A percentile compares a stretch with the other conserved stretches of the same genome.
Conservation (phyloP, 2,797 vertebrate genomes). For the Etheostoma perlongum region DNA sequence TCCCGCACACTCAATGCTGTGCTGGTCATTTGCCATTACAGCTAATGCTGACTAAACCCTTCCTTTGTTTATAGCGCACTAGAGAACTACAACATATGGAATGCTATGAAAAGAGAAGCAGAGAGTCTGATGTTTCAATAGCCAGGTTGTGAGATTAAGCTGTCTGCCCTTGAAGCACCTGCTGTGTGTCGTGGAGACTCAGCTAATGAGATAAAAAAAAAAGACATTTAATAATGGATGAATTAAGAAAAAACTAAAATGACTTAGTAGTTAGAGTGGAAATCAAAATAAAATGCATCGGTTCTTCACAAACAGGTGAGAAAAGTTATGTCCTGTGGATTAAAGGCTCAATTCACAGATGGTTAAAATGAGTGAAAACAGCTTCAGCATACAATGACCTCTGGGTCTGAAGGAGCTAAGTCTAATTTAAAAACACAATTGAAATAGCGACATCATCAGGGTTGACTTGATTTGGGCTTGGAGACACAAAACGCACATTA, state of each 20-base stretch:
- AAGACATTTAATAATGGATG: conserved; percentile 45
- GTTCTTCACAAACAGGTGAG: not conserved
- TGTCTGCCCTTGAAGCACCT: conserved; percentile 19
- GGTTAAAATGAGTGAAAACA: not conserved
- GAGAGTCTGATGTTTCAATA: conserved; percentile 33
- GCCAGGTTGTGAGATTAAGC: conserved; percentile 26
- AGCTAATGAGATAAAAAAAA: conserved; percentile 46
- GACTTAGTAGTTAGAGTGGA: not conserved
- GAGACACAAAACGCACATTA: not conserved
- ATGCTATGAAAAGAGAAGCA: not conserved
- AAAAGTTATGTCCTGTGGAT: not conserved
- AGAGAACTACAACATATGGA: not conserved
- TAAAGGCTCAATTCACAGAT: not conserved
- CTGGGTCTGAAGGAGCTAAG: not conserved
- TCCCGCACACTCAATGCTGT: not conserved
- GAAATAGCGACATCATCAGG: not conserved
- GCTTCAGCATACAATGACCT: not conserved
- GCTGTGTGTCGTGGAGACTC: conserved; percentile 5
- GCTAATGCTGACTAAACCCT: too few relatives aligned
- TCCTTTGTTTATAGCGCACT: not conserved
- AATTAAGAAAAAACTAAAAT: conserved; percentile 23
- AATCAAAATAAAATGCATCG: not conserved
- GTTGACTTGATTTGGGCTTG: not conserved
- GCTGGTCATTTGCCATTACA: not conserved
- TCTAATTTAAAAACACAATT: not conserved